Evolutionary conservation across 2,113 vertebrate species (phyloP).

Genomic region (Macquaria australasica): DNA sequence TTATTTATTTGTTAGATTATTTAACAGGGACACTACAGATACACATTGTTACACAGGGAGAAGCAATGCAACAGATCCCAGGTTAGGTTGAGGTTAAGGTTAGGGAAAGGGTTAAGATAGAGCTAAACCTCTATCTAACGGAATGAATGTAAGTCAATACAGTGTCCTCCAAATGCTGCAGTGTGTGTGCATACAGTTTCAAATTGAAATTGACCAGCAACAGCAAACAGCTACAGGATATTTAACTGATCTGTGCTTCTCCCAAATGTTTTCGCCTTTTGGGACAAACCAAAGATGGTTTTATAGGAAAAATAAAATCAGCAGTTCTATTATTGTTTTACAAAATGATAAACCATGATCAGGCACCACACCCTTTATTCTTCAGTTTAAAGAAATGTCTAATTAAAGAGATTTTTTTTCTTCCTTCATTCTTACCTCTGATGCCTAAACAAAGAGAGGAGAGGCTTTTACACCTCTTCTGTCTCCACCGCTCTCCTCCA

Average conservation of each 20-base stretch:
- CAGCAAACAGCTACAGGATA: too few relatives aligned
- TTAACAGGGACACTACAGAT: not conserved
- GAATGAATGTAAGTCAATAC: not conserved
- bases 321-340: not conserved
- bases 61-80: not conserved
- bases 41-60: not conserved
- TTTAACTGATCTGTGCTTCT: too few relatives aligned
- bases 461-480: conserved; percentile 8
- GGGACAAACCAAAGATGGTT: not conserved
- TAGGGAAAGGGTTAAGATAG: not conserved
- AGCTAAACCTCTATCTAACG: not conserved
- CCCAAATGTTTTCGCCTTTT: not conserved
- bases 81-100: not conserved
- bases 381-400: not conserved
- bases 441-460: not conserved
- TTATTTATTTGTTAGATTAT: not conserved
- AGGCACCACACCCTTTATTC: not conserved
- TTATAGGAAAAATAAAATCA: not conserved
- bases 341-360: not conserved
- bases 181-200: not conserved
- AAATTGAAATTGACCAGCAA: not conserved
- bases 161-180: not conserved
- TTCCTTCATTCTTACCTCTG: not conserved
- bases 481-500: conserved; percentile 2
- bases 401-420: not conserved